Evolutionary conservation across 1,140 invertebrate species (phyloP).

Genomic region (Triops cancriformis): DNA sequence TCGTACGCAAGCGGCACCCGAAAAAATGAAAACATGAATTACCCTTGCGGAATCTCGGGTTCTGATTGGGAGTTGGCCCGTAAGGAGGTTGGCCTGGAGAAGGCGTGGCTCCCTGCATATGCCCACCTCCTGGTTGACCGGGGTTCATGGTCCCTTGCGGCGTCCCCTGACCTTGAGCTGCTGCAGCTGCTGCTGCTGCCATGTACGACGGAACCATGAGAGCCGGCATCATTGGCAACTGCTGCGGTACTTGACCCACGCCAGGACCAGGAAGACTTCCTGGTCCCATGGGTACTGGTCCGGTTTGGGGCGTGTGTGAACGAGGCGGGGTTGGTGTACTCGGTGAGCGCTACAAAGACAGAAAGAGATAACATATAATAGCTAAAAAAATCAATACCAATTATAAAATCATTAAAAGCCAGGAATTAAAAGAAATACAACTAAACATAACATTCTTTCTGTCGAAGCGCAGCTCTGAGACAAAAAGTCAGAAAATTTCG

Average conservation of each 20-base stretch:
- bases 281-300: slow-evolving; percentile 40
- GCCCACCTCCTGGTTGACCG: neutral
- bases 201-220: slow-evolving; percentile 41
- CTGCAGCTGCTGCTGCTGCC: slow-evolving; percentile 36
- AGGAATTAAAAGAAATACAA: no score
- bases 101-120: neutral
- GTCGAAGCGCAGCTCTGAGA: no score
- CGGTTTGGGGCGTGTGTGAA: slow-evolving; percentile 76
- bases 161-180: slow-evolving; percentile 17
- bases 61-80: slow-evolving; percentile 27
- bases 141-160: slow-evolving; percentile 8
- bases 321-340: slow-evolving; percentile 57
- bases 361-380: slow-evolving; percentile 28
- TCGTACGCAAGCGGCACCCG: neutral
- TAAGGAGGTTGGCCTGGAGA: neutral
- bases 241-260: slow-evolving; percentile 24
- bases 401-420: no score
- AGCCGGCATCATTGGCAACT: slow-evolving; percentile 40
- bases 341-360: slow-evolving; percentile 47
- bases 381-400: no score
- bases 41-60: slow-evolving; percentile 34
- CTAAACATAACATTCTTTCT: slow-evolving; percentile 21
- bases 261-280: slow-evolving; percentile 28
- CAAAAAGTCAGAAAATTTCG: no score
- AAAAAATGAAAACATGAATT: neutral